phyloP scores from a whole-genome alignment of 2,888 invertebrate species.

The Lasioglossum marginatum region DNA sequence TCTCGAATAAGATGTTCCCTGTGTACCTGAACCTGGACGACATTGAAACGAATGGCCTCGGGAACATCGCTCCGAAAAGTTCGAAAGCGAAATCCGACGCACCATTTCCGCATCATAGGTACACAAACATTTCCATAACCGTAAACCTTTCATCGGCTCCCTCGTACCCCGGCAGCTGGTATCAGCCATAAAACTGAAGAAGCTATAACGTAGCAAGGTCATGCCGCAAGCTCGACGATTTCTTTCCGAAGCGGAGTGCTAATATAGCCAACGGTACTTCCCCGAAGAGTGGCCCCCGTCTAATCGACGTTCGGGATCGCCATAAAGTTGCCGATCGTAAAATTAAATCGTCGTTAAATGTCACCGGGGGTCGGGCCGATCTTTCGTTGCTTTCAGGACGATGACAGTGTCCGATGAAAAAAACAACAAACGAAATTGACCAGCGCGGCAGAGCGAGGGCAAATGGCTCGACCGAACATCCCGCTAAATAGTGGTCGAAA shows the following conservation, averaged over 20 bases:
- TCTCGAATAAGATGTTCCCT: conserved; percentile 10
- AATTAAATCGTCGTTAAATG: conserved; percentile 72
- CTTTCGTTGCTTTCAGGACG: conserved; percentile 48
- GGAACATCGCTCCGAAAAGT: conserved; percentile 19
- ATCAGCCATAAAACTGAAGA: conserved; percentile 70
- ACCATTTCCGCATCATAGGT: conserved; percentile 55
- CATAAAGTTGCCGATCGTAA: conserved; percentile 71
- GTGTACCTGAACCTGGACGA: conserved; percentile 26
- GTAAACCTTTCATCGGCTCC: conserved; percentile 70
- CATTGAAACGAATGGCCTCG: conserved; percentile 37
- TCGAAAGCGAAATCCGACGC: conserved; percentile 52
- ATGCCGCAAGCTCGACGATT: conserved; percentile 63
- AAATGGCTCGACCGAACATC: conserved; percentile 16
- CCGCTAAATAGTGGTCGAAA: conserved; percentile 30
- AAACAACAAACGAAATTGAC: conserved; percentile 10
- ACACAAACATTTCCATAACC: conserved; percentile 68
- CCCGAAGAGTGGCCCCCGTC: conserved; percentile 56
- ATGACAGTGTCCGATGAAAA: conserved; percentile 22
- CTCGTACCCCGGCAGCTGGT: conserved; percentile 51
- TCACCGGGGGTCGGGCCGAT: conserved; percentile 53
- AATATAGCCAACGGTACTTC: conserved; percentile 60
- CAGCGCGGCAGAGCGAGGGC: not conserved
- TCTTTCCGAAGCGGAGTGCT: conserved; percentile 59
- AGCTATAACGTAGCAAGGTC: conserved; percentile 68
- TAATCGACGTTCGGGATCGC: conserved; percentile 70